Evolutionary conservation across 2,888 invertebrate genomes (phyloP).

Genomic region (Chironomus tentans): DNA sequence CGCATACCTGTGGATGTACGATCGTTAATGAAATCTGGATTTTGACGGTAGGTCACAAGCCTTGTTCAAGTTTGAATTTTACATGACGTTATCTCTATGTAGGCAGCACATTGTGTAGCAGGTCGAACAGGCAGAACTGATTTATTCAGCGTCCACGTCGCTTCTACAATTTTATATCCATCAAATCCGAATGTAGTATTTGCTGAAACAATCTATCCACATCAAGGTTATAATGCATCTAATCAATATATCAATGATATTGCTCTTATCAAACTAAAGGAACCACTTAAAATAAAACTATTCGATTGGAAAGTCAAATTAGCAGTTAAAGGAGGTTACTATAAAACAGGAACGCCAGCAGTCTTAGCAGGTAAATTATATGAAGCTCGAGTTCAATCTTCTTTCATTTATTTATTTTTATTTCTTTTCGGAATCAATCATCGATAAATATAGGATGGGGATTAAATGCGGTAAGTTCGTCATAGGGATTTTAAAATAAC

Average conservation of each 20-base stretch:
- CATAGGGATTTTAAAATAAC: too few relatives aligned
- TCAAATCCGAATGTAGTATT: conserved; percentile 32
- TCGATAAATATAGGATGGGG: neutral
- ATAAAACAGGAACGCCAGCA: conserved; percentile 9
- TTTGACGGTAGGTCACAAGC: neutral
- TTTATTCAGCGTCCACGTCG: conserved; percentile 32
- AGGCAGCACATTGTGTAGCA: conserved; percentile 7
- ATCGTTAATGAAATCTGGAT: neutral
- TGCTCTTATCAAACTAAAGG: conserved; percentile 37
- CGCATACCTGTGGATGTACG: conserved; percentile 1
- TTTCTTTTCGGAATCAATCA: too few relatives aligned
- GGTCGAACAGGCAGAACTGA: neutral
- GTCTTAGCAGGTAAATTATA: neutral
- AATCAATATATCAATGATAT: conserved; percentile 40
- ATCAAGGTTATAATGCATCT: conserved; percentile 34
- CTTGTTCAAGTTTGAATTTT: too few relatives aligned
- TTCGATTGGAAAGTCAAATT: neutral
- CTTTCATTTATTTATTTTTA: too few relatives aligned
- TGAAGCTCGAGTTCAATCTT: too few relatives aligned
- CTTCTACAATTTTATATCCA: conserved; percentile 30
- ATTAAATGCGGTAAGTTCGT: neutral
- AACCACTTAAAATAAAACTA: conserved; percentile 30
- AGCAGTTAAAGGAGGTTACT: neutral
- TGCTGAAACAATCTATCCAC: conserved; percentile 35
- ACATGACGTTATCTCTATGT: neutral